A percentile compares a stretch with the other conserved stretches of the same genome.
phyloP scores from a whole-genome alignment of 2,888 invertebrate species.

The Aphodius sticticus region DNA sequence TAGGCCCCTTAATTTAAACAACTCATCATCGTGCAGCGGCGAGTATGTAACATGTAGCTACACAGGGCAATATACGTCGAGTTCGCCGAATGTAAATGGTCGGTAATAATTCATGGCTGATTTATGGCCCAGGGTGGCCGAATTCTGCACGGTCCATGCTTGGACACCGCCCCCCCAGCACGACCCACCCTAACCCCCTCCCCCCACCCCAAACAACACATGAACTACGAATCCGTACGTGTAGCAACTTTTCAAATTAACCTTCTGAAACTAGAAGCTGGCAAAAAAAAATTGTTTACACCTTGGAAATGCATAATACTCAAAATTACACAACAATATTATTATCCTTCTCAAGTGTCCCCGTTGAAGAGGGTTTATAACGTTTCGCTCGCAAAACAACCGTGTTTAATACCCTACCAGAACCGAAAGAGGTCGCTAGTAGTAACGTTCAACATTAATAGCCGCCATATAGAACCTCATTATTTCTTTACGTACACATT shows the following conservation, averaged over 20 bases:
- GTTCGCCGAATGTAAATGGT: constrained; percentile 18
- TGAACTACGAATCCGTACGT: too few species aligned
- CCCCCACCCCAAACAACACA: neutral
- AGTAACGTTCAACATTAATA: neutral
- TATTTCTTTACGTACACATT: constrained; percentile 4
- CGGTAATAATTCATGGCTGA: constrained; percentile 24
- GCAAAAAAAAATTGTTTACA: too few species aligned
- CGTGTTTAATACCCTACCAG: neutral
- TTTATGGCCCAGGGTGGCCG: constrained; percentile 22
- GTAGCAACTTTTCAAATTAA: too few species aligned
- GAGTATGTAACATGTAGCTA: constrained; percentile 14
- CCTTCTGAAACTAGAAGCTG: too few species aligned
- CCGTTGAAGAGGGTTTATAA: neutral
- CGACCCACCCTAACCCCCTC: neutral
- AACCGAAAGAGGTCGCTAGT: constrained; percentile 4
- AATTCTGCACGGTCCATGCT: constrained; percentile 17
- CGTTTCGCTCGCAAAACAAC: neutral
- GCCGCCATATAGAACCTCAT: neutral
- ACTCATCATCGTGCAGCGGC: constrained; percentile 19
- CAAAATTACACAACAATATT: neutral
- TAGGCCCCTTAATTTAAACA: constrained; percentile 22
- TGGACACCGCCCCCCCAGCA: neutral
- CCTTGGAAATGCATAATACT: too few species aligned
- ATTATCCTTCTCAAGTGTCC: neutral
- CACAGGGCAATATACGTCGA: constrained; percentile 24